Conservation (phyloP, 2,113 vertebrate genomes). For the Pterophyllum scalare region DNA sequence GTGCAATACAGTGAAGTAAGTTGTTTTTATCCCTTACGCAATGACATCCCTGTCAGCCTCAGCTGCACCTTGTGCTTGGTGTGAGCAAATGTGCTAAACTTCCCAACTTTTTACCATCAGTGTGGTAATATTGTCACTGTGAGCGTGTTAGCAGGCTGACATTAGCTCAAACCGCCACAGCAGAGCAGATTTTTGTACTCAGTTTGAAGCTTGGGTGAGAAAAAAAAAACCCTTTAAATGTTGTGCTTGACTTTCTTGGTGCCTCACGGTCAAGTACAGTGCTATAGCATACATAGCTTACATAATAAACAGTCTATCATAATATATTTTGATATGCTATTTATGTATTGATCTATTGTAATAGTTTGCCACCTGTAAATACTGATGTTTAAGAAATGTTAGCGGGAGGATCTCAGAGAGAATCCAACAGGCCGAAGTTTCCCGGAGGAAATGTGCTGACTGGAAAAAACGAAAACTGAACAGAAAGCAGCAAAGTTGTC, state of each 20-base stretch:
- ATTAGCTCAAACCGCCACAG: background rate
- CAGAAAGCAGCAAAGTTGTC: constrained; percentile 35
- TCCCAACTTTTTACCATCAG: background rate
- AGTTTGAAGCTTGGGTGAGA: too few relatives aligned
- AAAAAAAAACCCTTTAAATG: background rate
- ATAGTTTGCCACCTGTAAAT: background rate
- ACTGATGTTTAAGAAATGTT: background rate
- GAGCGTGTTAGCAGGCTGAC: background rate
- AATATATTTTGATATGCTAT: background rate
- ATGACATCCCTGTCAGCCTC: background rate
- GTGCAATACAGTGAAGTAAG: background rate
- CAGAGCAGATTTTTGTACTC: too few relatives aligned
- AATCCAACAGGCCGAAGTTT: background rate
- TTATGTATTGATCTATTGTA: too few relatives aligned
- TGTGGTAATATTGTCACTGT: background rate
- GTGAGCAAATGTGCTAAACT: background rate
- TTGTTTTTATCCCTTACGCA: background rate
- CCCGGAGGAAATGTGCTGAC: background rate
- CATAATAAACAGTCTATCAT: background rate
- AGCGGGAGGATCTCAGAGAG: background rate
- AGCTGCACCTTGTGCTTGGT: background rate
- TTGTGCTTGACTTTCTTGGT: background rate
- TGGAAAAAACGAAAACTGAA: background rate
- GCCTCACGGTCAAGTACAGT: background rate
- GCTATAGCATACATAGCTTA: background rate